Base-by-base conservation (phyloP, 35 echinoderm and acorn worm genomes). In the Holothuria glaberrima region DNA sequence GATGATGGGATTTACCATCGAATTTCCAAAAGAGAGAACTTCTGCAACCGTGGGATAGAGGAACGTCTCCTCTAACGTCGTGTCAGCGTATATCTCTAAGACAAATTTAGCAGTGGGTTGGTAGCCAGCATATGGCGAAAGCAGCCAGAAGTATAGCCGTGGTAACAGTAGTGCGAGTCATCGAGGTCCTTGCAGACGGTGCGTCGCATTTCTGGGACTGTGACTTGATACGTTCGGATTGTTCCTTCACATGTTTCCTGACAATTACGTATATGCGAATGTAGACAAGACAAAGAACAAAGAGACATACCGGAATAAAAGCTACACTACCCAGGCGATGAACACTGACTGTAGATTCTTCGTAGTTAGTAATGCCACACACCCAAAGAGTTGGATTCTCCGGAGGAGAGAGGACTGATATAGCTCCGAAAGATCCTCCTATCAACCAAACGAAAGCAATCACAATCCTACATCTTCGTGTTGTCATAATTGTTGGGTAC, bases 1-100 rank as follows among this genome's bases (percentile, higher is more conserved):
- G 7, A 79, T 79, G 35, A 79, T 79, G 41, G 75, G 75, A 45
- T 79, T 79, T 44, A 79, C 48, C 75, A 79, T 79, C 9, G 75
- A 79, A 45, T 79, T 79, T 4, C 75, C 75, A 45, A 44, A 79
- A 20, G 41, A 41, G 20, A 79, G 41, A 18, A 79, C 48, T 17
- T 79, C 75, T 27, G 0, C 75, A 56, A 45, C 25, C 75, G 75
- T 79, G 2, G 41, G 32, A 14, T 16, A 35, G 21, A 79, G 12
- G 41, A 79, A 79, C 18, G 41, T 29, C 30, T 33, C 25, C 75
- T 19, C 29, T 79, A 22, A 4, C 25, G 25, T 44, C 4, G 16
- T 31, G 6, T 0, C 6, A 14, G 25, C 10, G 25, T 22, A 79
- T 12, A 21, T 45, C 34, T 79, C 75, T 18, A 79, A 5, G 35